phyloP scores from a whole-genome alignment of 2,888 invertebrate species.

The Yponomeuta plumbellus region DNA sequence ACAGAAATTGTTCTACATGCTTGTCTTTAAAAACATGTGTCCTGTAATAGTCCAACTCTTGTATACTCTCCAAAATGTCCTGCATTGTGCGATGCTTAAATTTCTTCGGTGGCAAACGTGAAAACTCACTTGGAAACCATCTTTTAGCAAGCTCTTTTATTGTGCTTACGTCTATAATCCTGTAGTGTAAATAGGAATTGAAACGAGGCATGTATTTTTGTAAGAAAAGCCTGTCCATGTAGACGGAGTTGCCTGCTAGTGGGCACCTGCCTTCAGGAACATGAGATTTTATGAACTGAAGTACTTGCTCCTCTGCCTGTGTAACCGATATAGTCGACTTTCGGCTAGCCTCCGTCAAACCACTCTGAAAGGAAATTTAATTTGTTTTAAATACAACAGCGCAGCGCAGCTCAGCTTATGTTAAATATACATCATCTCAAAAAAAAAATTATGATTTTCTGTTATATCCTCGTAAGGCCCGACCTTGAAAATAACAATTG shows the following conservation, averaged over 20 bases:
- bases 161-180: slow-evolving; percentile 94
- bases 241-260: slow-evolving; percentile 91
- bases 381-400: not conserved
- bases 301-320: slow-evolving; percentile 82
- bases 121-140: slow-evolving; percentile 83
- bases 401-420: too few species aligned
- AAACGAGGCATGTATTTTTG: slow-evolving; percentile 88
- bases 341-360: slow-evolving; percentile 84
- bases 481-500: too few species aligned
- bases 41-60: slow-evolving; percentile 88
- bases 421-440: too few species aligned
- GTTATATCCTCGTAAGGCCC: too few species aligned
- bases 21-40: slow-evolving; percentile 76
- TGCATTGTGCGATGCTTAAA: slow-evolving; percentile 84
- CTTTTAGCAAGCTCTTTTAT: slow-evolving; percentile 88
- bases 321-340: slow-evolving; percentile 80
- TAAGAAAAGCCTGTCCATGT: slow-evolving; percentile 90
- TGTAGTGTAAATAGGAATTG: slow-evolving; percentile 88
- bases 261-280: slow-evolving; percentile 79
- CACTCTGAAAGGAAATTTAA: slow-evolving; percentile 75
- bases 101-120: slow-evolving; percentile 77
- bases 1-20: not conserved
- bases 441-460: too few species aligned
- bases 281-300: slow-evolving; percentile 82
- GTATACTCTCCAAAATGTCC: slow-evolving; percentile 91